A percentile compares a stretch with the other conserved stretches of the same genome.
Conservation (phyloP, 1,140 invertebrate species). For the Tetragnatha versicolor region DNA sequence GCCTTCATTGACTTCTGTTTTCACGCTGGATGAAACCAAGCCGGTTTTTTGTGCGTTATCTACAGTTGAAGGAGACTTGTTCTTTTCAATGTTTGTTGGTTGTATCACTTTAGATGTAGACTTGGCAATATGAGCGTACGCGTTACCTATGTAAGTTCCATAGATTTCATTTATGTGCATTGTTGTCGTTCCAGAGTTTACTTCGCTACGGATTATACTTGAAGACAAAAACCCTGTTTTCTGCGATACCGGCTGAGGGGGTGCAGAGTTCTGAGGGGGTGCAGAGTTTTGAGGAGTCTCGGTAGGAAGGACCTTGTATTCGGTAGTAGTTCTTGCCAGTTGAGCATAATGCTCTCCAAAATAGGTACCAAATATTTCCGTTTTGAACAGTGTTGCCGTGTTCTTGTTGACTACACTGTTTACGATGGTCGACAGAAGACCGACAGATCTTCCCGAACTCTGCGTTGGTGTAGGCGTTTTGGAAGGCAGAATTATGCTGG, state of each 20-base stretch:
- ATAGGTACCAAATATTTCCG: conserved; percentile 64
- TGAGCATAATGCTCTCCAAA: conserved; percentile 65
- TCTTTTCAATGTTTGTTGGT: conserved; percentile 17
- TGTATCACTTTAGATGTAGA: conserved; percentile 46
- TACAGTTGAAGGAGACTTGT: neutral
- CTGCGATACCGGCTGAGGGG: neutral
- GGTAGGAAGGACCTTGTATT: conserved; percentile 37
- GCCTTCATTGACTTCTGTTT: conserved; percentile 61
- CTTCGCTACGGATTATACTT: conserved; percentile 59
- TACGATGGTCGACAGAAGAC: conserved; percentile 63
- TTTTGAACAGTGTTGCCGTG: conserved; percentile 62
- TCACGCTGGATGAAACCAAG: conserved; percentile 62
- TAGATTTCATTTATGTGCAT: conserved; percentile 62
- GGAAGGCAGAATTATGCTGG: conserved; percentile 60
- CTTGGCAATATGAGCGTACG: conserved; percentile 67
- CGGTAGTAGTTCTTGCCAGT: conserved; percentile 64
- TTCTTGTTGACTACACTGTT: conserved; percentile 61
- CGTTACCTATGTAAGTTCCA: conserved; percentile 64
- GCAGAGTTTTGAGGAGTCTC: neutral
- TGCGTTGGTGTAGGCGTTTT: conserved; percentile 24
- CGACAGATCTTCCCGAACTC: conserved; percentile 61
- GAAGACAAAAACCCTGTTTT: conserved; percentile 64
- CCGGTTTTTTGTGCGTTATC: conserved; percentile 59
- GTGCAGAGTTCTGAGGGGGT: neutral
- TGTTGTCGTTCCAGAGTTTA: conserved; percentile 62